Evolutionary conservation across 2,888 invertebrate genomes (phyloP).

Genomic region (Aspidiotus rigidus): DNA sequence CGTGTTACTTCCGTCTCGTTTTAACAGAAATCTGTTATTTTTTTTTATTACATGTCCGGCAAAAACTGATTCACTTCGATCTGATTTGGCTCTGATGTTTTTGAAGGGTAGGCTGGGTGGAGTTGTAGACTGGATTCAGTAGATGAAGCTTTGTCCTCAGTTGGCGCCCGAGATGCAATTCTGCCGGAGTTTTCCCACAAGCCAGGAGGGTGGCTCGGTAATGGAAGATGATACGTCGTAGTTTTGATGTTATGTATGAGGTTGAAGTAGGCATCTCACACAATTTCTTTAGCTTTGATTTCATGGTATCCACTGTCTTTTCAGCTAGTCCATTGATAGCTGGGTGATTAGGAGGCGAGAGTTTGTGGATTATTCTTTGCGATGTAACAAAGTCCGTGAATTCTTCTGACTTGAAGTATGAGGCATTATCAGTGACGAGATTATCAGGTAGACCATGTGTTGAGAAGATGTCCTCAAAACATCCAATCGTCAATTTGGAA

Average conservation of each 20-base stretch:
- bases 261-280: constrained; percentile 22
- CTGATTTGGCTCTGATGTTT: too few species aligned
- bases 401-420: constrained; percentile 37
- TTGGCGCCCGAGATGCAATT: constrained; percentile 33
- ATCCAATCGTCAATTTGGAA: constrained; percentile 35
- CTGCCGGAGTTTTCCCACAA: constrained; percentile 28
- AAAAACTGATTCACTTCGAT: too few species aligned
- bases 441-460: constrained; percentile 37
- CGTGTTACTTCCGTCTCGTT: too few species aligned
- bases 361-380: too few species aligned
- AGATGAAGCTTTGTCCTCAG: constrained; percentile 6
- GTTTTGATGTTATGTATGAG: constrained; percentile 25
- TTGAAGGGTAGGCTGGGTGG: too few species aligned
- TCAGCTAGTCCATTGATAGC: constrained; percentile 36
- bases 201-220: constrained; percentile 36
- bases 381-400: too few species aligned
- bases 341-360: constrained; percentile 35
- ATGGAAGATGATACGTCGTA: constrained; percentile 33
- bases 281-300: constrained; percentile 22
- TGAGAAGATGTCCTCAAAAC: constrained; percentile 37
- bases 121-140: too few species aligned
- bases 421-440: constrained; percentile 37
- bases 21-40: too few species aligned
- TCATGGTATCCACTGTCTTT: constrained; percentile 35
- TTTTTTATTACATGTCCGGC: too few species aligned